Percentiles rank a stretch among this genome's conserved stretches.
Conservation (phyloP, 2,797 vertebrate species). For the Xyrichtys novacula region DNA sequence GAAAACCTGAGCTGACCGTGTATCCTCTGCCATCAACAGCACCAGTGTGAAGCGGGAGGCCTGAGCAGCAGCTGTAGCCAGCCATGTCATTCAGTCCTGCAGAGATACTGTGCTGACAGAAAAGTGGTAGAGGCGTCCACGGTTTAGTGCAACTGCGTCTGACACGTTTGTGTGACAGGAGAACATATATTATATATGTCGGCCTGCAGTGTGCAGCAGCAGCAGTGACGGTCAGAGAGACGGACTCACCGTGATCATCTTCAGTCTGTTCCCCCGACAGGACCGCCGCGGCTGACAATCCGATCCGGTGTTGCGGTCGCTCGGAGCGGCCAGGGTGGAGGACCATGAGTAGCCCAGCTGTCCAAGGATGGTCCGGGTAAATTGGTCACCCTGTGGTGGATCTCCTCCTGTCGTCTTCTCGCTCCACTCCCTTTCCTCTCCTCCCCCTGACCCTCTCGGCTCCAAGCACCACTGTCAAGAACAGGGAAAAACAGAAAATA, state of each 20-base stretch:
- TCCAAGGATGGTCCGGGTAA: conserved; percentile 72
- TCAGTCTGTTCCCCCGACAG: conserved; percentile 62
- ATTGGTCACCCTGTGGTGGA: conserved; percentile 71
- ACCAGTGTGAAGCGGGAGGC: conserved; percentile 54
- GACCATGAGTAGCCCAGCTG: conserved; percentile 54
- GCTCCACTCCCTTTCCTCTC: conserved; percentile 81
- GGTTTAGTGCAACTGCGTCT: conserved; percentile 45
- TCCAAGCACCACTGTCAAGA: conserved; percentile 66
- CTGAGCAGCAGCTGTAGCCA: conserved; percentile 55
- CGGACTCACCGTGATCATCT: conserved; percentile 83
- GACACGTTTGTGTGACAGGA: conserved; percentile 51
- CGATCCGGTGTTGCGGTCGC: conserved; percentile 41
- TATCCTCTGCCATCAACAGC: conserved; percentile 39
- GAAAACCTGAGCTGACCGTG: conserved; percentile 59
- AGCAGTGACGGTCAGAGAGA: conserved; percentile 44
- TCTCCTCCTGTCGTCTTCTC: conserved; percentile 81
- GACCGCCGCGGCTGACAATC: conserved; percentile 61
- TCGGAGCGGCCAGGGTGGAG: conserved; percentile 59
- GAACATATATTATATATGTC: conserved; percentile 51
- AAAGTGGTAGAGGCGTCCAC: conserved; percentile 31
- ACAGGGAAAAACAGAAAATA: not conserved
- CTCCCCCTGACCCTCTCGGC: conserved; percentile 81
- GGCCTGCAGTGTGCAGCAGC: conserved; percentile 65
- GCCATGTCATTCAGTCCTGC: conserved; percentile 67
- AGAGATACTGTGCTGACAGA: conserved; percentile 38